phyloP scores from a whole-genome alignment of 2,888 invertebrate species.

The Fissipunctia ypsillon region DNA sequence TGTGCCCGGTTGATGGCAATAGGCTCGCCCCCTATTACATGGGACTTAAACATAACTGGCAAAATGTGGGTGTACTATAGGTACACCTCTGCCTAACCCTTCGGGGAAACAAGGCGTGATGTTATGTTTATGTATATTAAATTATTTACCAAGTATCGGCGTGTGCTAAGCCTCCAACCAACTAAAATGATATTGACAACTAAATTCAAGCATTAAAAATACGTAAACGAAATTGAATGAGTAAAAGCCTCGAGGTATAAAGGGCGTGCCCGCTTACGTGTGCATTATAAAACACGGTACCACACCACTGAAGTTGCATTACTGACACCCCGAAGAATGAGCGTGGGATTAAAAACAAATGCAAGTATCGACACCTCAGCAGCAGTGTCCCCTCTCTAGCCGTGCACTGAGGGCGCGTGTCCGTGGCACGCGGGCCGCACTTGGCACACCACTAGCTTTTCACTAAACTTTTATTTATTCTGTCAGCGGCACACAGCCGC shows the following conservation, averaged over 20 bases:
- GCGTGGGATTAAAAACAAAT: neutral
- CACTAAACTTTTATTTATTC: slow-evolving; percentile 89
- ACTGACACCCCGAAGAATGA: neutral
- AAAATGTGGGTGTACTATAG: too few relatives aligned
- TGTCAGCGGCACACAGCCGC: slow-evolving; percentile 80
- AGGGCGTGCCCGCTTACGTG: neutral
- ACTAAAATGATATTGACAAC: too few relatives aligned
- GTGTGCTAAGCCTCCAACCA: too few relatives aligned
- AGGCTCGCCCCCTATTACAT: too few relatives aligned
- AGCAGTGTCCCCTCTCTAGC: slow-evolving; percentile 65
- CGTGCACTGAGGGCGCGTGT: slow-evolving; percentile 76
- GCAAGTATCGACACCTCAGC: slow-evolving; percentile 39
- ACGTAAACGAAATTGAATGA: neutral
- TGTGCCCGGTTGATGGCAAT: too few relatives aligned
- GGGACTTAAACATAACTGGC: too few relatives aligned
- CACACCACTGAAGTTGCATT: neutral
- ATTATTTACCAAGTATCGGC: too few relatives aligned
- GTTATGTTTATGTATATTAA: too few relatives aligned
- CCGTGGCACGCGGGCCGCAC: slow-evolving; percentile 80
- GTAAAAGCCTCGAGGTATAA: neutral
- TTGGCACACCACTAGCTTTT: slow-evolving; percentile 84
- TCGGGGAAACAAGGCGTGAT: too few relatives aligned
- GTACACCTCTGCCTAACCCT: too few relatives aligned
- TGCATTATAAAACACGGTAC: neutral
- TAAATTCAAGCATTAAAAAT: neutral